Percentiles rank a stretch among this genome's conserved stretches.
These are phyloP conservation scores for Oreohelix idahoensis DNA, from an alignment of 1,140 invertebrate genomes.

Conservation along the genomic window DNA sequence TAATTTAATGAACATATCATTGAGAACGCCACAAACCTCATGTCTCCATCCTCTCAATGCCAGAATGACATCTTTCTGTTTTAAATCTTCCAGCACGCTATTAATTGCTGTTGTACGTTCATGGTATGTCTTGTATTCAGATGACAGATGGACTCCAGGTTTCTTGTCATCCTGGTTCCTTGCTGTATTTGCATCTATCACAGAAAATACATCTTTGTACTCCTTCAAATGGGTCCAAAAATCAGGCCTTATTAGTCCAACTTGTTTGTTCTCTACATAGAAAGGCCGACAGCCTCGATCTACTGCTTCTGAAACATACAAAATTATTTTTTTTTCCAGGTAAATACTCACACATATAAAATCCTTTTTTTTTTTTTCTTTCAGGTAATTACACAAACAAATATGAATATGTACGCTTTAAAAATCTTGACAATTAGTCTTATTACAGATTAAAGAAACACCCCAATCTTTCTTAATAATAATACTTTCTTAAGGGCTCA, in stretches of 20 bases:
- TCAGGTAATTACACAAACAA: no score
- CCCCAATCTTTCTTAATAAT: no score
- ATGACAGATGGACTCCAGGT: conserved; percentile 30
- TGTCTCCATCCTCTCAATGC: conserved; percentile 26
- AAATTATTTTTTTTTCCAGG: no score
- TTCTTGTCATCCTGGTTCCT: not conserved
- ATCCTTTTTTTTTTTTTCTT: no score
- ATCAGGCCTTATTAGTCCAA: conserved; percentile 30
- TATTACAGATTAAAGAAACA: no score
- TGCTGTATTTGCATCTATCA: not conserved
- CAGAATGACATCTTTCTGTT: conserved; percentile 11
- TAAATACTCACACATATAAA: no score
- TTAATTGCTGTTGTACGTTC: conserved; percentile 12
- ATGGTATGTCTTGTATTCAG: not conserved
- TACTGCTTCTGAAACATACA: conserved; percentile 28
- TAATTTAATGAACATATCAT: no score
- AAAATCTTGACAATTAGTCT: no score
- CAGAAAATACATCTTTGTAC: not conserved
- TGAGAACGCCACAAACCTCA: conserved; percentile 14
- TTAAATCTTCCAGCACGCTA: conserved; percentile 20
- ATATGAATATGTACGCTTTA: no score
- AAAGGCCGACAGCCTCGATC: conserved; percentile 21
- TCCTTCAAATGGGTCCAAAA: conserved; percentile 21
- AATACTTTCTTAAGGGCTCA: no score
- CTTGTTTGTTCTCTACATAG: conserved; percentile 21